Base-by-base conservation (phyloP, 2,888 invertebrate species). In the Anagyrus pseudococci region DNA sequence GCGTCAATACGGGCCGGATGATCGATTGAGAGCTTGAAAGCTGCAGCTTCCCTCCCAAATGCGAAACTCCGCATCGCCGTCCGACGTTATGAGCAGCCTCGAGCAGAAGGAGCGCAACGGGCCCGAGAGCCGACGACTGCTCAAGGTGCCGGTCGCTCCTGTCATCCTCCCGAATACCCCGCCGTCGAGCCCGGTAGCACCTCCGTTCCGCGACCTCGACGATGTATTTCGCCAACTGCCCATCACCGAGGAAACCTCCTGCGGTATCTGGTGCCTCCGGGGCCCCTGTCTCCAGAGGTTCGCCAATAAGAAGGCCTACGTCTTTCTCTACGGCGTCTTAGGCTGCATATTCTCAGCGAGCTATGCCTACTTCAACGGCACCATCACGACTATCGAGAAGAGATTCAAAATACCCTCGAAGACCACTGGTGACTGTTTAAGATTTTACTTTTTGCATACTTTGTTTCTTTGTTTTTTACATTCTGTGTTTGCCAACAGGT, bases 321-420 rank as follows among this genome's bases (percentile, higher is more conserved):
- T 89, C 3, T 80, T 87, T 67, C 81, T 89, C 0, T 89, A 89
- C 69, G 89, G 89, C 37, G 78, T 89, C 41, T 83, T 89, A 6
- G 89, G 89, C 2, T 88, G 88, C 72, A 84, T 89, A 60, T 88
- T 88, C 73, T 86, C 87, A 20, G 89, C 89, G 71, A 87, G 87
- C 63, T 89, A 86, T 72, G 86, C 89, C 3, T 90, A 90, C 74
- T 89, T 89, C 71, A 88, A 88, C 72, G 89, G 89, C n/a, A 89
- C 88, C 26, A 88, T 90, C 64, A 89, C 90, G 54, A 89, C 89
- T 2, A 82, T 90, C 67, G 90, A 90, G 77, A 90, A 90, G 74
- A 83, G 89, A 69, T 90, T 89, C 75, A 89, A 88, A 77, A 89
- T 90, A 73, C 88, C 89, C 17, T 89, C 88, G 41, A 85, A 85